Conservation (phyloP, 1,140 invertebrate genomes). For the Holotrichia oblita region DNA sequence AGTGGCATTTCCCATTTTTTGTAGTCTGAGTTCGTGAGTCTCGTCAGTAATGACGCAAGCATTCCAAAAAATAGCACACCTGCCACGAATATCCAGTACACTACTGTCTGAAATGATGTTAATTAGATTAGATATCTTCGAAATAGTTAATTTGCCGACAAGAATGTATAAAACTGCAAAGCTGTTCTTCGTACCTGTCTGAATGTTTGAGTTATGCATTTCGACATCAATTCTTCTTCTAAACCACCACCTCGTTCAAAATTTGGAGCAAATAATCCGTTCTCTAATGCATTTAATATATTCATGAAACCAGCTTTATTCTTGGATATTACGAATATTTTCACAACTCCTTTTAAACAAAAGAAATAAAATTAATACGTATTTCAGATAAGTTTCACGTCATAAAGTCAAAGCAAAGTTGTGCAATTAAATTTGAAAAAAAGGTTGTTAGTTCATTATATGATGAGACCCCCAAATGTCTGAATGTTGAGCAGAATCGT, state of each 20-base stretch:
- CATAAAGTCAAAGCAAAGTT: too few relatives aligned
- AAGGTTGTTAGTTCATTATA: too few relatives aligned
- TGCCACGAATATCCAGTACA: background rate
- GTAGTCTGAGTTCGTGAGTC: background rate
- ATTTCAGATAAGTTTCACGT: too few relatives aligned
- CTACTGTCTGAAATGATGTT: background rate
- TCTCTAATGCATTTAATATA: background rate
- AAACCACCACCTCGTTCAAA: background rate
- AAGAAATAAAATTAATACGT: too few relatives aligned
- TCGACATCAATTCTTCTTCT: background rate
- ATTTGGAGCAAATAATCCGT: background rate
- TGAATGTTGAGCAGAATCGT: too few relatives aligned
- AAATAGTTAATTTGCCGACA: too few relatives aligned
- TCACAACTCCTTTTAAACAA: background rate
- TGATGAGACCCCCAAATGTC: too few relatives aligned
- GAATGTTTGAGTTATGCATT: background rate
- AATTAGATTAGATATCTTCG: too few relatives aligned
- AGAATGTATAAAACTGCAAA: too few relatives aligned
- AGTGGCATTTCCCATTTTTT: background rate
- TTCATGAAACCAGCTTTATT: background rate
- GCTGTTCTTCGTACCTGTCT: background rate
- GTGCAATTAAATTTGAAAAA: too few relatives aligned
- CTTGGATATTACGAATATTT: background rate
- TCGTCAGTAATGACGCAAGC: background rate
- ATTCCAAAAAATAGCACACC: constrained; percentile 20